phyloP scores from a whole-genome alignment of 2,797 vertebrate genomes.

The Pelochelys cantorii region DNA sequence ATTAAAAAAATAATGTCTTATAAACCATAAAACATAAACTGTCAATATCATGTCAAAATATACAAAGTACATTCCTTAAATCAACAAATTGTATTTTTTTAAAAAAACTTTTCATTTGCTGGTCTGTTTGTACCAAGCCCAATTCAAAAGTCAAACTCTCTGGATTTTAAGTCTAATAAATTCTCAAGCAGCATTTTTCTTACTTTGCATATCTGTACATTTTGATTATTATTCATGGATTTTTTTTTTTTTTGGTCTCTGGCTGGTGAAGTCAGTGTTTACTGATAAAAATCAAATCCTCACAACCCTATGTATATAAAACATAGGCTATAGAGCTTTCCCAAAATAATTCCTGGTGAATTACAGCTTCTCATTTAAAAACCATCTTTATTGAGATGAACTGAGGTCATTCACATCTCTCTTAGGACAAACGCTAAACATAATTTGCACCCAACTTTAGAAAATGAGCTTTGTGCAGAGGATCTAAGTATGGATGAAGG shows the following conservation, averaged over 20 bases:
- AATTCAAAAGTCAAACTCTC: not conserved
- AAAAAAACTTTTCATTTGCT: not conserved
- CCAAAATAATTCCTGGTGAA: not conserved
- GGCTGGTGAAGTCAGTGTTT: not conserved
- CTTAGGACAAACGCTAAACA: not conserved
- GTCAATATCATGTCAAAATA: not conserved
- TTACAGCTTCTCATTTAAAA: not conserved
- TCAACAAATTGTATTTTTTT: not conserved
- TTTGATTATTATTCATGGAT: not conserved
- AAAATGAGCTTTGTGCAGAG: not conserved
- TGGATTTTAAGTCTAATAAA: not conserved
- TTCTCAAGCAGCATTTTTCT: not conserved
- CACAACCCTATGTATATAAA: not conserved
- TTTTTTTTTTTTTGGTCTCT: not conserved
- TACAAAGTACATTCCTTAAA: not conserved
- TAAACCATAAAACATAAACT: not conserved
- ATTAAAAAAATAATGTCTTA: not conserved
- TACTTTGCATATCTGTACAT: not conserved
- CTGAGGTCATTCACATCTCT: not conserved
- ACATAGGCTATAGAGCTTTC: not conserved
- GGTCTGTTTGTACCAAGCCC: not conserved
- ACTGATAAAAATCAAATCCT: not conserved
- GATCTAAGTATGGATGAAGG: not conserved
- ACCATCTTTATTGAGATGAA: not conserved
- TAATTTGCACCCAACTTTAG: not conserved